phyloP scores from a whole-genome alignment of 2,113 vertebrate species.

The Gadus macrocephalus region DNA sequence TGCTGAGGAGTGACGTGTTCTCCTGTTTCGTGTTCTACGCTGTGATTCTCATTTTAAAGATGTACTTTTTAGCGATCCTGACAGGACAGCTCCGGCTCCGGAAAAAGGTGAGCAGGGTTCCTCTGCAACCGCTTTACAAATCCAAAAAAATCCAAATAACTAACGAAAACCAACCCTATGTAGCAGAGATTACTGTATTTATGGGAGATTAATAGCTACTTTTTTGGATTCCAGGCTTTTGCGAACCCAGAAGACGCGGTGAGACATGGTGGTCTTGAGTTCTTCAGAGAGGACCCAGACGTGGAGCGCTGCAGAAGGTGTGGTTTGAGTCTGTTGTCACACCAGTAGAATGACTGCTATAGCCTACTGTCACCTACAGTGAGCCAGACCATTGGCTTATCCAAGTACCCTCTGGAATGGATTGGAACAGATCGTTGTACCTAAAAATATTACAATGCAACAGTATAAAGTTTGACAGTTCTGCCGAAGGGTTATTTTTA shows the following conservation, averaged over 20 bases:
- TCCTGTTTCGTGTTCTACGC: not conserved
- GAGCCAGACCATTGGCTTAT: not conserved
- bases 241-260: constrained; percentile 88
- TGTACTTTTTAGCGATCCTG: not conserved
- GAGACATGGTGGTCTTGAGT: constrained; percentile 84
- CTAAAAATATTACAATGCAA: too few relatives aligned
- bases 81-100: not conserved
- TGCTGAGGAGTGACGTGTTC: not conserved
- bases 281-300: constrained; percentile 72
- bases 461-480: too few relatives aligned
- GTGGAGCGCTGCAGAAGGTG: constrained; percentile 88
- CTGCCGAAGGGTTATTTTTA: too few relatives aligned
- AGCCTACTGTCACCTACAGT: not conserved
- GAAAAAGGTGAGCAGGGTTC: not conserved
- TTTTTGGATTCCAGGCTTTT: constrained; percentile 77
- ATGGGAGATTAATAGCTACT: too few relatives aligned
- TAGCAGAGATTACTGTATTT: too few relatives aligned
- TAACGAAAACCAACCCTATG: too few relatives aligned
- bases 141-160: not conserved
- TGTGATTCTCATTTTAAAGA: not conserved
- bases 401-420: too few relatives aligned
- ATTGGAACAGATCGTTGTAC: too few relatives aligned
- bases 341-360: not conserved
- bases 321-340: constrained; percentile 19
- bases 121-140: not conserved